Percentiles rank a stretch among this genome's conserved stretches.
Conservation (phyloP, 1,140 invertebrate genomes). For the Conus betulinus region DNA sequence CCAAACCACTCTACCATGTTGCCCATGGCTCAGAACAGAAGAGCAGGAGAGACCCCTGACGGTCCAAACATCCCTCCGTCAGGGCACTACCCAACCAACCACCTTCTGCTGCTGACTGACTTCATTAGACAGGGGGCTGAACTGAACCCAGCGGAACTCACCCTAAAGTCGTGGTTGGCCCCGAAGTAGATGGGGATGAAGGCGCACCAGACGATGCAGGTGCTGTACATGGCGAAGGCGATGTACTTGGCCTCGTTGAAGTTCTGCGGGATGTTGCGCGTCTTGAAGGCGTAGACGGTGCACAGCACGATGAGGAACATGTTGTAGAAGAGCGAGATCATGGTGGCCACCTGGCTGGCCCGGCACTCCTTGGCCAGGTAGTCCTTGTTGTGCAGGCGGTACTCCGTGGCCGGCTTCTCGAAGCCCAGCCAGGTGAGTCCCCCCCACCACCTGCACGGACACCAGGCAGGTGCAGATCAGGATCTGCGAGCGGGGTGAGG, state of each 20-base stretch:
- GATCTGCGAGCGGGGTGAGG: conserved; percentile 94
- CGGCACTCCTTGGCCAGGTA: conserved; percentile 81
- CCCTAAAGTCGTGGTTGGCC: conserved; percentile 71
- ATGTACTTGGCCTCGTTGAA: conserved; percentile 97
- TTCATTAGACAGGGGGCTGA: not conserved
- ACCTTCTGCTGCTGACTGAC: not conserved
- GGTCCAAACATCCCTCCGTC: not conserved
- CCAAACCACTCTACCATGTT: not conserved
- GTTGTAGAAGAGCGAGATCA: conserved; percentile 86
- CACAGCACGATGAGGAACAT: conserved; percentile 85
- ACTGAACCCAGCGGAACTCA: conserved; percentile 42
- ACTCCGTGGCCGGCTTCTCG: conserved; percentile 76
- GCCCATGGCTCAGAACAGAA: not conserved
- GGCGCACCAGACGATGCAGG: conserved; percentile 85
- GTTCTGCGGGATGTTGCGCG: conserved; percentile 95
- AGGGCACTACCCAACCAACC: not conserved
- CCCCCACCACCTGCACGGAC: conserved; percentile 70
- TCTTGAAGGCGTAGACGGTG: conserved; percentile 86
- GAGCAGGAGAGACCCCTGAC: too few species aligned
- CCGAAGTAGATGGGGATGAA: conserved; percentile 86
- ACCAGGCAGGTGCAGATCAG: conserved; percentile 91
- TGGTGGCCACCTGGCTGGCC: conserved; percentile 83
- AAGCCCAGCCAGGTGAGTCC: conserved; percentile 80
- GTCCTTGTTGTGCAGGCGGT: conserved; percentile 64
- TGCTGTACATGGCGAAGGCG: conserved; percentile 97